These are phyloP conservation scores for Paralichthys olivaceus DNA, from an alignment of 2,113 vertebrate genomes.

Conservation along the genomic window DNA sequence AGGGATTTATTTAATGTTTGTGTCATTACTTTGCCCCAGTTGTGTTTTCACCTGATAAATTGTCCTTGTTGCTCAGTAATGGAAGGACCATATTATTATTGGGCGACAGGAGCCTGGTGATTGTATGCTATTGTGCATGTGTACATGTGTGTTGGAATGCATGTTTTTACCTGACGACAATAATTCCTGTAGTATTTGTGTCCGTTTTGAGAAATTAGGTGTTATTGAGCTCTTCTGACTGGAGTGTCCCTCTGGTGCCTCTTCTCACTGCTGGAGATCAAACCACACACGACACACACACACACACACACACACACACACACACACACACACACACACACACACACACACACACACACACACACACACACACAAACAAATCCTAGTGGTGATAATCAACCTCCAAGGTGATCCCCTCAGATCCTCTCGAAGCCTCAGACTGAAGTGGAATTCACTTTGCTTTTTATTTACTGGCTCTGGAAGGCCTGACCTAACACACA, in stretches of 20 bases:
- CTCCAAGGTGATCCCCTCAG: slow-evolving; percentile 86
- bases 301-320: slow-evolving; percentile 45
- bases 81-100: slow-evolving; percentile 41
- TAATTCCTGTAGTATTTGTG: slow-evolving; percentile 16
- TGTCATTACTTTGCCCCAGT: slow-evolving; percentile 61
- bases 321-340: slow-evolving; percentile 31
- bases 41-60: slow-evolving; percentile 65
- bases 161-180: slow-evolving; percentile 27
- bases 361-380: slow-evolving; percentile 58
- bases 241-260: slow-evolving; percentile 49
- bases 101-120: slow-evolving; percentile 43
- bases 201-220: slow-evolving; percentile 47
- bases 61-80: slow-evolving; percentile 65
- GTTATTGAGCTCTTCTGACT: slow-evolving; percentile 55
- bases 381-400: slow-evolving; percentile 92
- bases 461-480: slow-evolving; percentile 97
- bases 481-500: slow-evolving; percentile 3
- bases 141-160: slow-evolving; percentile 18
- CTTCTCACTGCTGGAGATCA: slow-evolving; percentile 58
- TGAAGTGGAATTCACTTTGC: slow-evolving; percentile 93
- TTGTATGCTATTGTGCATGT: slow-evolving; percentile 14
- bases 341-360: slow-evolving; percentile 32
- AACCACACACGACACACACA: neutral
- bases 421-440: slow-evolving; percentile 95
- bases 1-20: slow-evolving; percentile 70